A percentile compares a stretch with the other conserved stretches of the same genome.
Evolutionary conservation across 2,888 invertebrate species (phyloP).

Genomic region (Aspidapion aeneum): DNA sequence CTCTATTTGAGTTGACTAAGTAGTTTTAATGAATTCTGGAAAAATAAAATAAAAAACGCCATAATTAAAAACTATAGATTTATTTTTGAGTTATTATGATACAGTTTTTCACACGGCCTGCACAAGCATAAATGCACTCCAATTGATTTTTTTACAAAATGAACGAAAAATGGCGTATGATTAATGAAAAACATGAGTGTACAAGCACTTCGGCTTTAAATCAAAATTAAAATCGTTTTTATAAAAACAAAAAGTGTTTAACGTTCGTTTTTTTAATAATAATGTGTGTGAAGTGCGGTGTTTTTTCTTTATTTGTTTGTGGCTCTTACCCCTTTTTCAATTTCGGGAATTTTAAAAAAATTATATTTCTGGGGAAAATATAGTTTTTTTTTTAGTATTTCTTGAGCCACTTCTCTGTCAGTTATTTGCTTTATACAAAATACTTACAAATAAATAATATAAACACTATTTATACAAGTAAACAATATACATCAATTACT

Average conservation of each 20-base stretch:
- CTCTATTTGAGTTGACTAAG: too few species aligned
- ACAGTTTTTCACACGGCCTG: slow-evolving; percentile 41
- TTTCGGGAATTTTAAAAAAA: neutral
- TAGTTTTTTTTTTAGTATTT: neutral
- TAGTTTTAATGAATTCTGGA: too few species aligned
- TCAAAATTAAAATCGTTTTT: slow-evolving; percentile 32
- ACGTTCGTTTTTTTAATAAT: neutral
- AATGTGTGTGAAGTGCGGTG: neutral
- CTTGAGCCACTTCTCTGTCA: slow-evolving; percentile 18
- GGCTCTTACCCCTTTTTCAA: neutral
- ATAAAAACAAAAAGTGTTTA: neutral
- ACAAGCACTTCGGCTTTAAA: slow-evolving; percentile 47
- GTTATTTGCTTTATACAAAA: slow-evolving; percentile 34
- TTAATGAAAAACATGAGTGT: slow-evolving; percentile 45
- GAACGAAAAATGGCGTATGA: slow-evolving; percentile 41
- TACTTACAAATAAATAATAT: slow-evolving; percentile 34
- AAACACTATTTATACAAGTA: slow-evolving; percentile 32
- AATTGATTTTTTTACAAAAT: slow-evolving; percentile 33
- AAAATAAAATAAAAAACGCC: neutral
- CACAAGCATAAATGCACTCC: slow-evolving; percentile 38
- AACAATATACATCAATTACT: slow-evolving; percentile 40
- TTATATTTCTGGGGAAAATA: neutral
- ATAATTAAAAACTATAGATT: slow-evolving; percentile 38
- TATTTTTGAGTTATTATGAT: slow-evolving; percentile 40
- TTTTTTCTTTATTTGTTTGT: neutral